Evolutionary conservation across 2,888 invertebrate genomes (phyloP), one percentile per base, ranked within the genome.

Genomic region (Caenorhabditis sulstoni): DNA sequence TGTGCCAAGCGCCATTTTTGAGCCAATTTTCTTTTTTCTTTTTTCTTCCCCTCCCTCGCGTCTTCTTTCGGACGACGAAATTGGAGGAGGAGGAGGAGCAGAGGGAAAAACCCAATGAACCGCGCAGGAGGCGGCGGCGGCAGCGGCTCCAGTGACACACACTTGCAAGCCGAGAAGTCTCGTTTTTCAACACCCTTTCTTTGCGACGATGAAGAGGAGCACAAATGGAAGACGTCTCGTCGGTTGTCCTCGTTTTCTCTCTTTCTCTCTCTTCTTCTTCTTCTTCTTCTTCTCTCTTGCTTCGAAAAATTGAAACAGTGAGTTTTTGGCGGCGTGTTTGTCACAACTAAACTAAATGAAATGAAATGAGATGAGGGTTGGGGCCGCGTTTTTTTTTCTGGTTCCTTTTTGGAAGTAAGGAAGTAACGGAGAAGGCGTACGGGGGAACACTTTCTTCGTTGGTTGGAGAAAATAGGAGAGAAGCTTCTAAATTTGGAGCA

Each of bases 1-100:
- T 74, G 81, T 81, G 59, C 81, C 81, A 49, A 81, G 77, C 29
- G 81, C 78, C 78, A 78, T 81, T 78, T 75, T 79, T 64, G 61
- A 77, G 65, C 53, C 77, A 68, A 70, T 68, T 66, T 77, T 71
- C 57, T 49, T 22, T 39, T 29, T 11, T 29, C 29, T 7, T 29
- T 29, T 7, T 29, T 29, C 7, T 29, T 29, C 7, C 29, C 29
- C 7, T 29, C 7, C 7, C 7, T 29, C 7, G 3, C 29, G 29
- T 29, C 29, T 29, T 29, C 7, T 29, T 29, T 29, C 7, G 29
- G 29, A 29, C 29, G 29, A 29, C 29, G 29, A 29, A 29, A 29
- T 5, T n/a, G n/a, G n/a, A 29, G 29, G 11, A 18, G n/a, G 35
- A 49, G 49, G 49, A 41, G 57, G 62, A 57, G 62, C 41, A 57